phyloP scores from a whole-genome alignment of 2,113 vertebrate genomes.

The Phyllostomus discolor region DNA sequence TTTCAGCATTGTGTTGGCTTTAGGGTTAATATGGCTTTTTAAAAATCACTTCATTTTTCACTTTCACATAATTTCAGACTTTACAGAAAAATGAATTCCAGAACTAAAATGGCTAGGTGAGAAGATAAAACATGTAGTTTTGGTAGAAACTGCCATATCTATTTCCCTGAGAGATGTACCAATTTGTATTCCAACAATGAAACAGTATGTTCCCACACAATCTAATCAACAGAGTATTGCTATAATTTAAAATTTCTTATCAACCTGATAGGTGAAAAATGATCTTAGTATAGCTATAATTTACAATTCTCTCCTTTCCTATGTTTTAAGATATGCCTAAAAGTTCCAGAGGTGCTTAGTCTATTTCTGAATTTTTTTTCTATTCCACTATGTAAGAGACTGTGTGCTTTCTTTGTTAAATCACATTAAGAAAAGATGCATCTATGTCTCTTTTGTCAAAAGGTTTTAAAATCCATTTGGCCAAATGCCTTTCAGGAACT shows the following conservation, averaged over 20 bases:
- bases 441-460: not conserved
- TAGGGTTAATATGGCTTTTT: not conserved
- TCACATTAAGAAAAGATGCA: not conserved
- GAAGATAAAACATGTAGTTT: not conserved
- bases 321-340: not conserved
- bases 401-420: not conserved
- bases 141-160: not conserved
- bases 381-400: not conserved
- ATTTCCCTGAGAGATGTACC: not conserved
- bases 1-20: no score
- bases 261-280: not conserved
- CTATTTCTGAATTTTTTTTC: not conserved
- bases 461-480: not conserved
- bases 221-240: not conserved
- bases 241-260: not conserved
- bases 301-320: not conserved
- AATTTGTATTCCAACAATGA: not conserved
- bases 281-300: not conserved
- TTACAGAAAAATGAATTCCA: not conserved
- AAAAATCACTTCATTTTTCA: not conserved
- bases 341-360: not conserved
- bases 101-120: not conserved
- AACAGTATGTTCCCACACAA: not conserved
- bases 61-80: not conserved
- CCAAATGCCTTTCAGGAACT: not conserved